Conservation (phyloP, 2,113 vertebrate genomes). For the Channa maculata region DNA sequence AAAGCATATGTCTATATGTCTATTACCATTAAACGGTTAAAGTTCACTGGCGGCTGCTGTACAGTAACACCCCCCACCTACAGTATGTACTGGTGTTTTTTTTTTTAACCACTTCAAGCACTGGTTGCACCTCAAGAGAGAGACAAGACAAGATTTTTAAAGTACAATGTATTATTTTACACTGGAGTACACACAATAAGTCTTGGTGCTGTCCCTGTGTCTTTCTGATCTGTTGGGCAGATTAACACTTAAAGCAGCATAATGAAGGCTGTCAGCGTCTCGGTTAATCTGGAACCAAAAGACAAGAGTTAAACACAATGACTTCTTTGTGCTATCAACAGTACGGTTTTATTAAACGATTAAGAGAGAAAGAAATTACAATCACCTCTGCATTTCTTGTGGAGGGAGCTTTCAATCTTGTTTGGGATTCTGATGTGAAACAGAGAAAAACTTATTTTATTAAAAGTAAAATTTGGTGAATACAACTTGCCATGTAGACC, state of each 20-base stretch:
- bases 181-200: conserved; percentile 7
- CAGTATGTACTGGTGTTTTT: too few relatives aligned
- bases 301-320: too few relatives aligned
- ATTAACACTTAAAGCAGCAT: conserved; percentile 2
- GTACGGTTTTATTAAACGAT: too few relatives aligned
- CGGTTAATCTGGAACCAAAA: too few relatives aligned
- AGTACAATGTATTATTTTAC: conserved; percentile 1
- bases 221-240: not conserved
- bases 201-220: not conserved
- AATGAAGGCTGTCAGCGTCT: conserved; percentile 7
- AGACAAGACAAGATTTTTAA: too few relatives aligned
- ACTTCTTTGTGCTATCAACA: too few relatives aligned
- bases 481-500: not conserved
- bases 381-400: conserved; percentile 3
- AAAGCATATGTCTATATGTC: too few relatives aligned
- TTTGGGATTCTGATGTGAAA: conserved; percentile 4
- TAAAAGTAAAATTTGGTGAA: fast-evolving
- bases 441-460: not conserved
- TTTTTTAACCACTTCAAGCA: too few relatives aligned
- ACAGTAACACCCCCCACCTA: too few relatives aligned
- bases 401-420: not conserved
- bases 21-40: too few relatives aligned
- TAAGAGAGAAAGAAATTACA: not conserved
- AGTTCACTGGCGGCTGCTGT: too few relatives aligned
- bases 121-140: too few relatives aligned